Percentiles rank a stretch among this genome's conserved stretches.
Conservation (phyloP, 2,888 invertebrate species). For the Leptinotarsa juncta region DNA sequence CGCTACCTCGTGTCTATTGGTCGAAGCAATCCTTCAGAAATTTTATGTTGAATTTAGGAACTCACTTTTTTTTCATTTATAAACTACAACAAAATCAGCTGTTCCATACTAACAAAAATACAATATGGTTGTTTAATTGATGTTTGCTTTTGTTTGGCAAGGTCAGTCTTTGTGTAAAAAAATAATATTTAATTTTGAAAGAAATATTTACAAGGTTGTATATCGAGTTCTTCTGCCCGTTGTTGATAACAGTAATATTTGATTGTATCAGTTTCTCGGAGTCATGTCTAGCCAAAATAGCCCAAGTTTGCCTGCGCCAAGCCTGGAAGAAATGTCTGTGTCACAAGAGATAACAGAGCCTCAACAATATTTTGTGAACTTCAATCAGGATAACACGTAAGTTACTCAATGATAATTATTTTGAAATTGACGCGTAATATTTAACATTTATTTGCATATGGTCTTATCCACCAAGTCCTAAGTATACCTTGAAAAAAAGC, state of each 20-base stretch:
- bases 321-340: slow-evolving; percentile 69
- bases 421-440: slow-evolving; percentile 12
- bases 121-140: slow-evolving; percentile 53
- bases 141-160: slow-evolving; percentile 64
- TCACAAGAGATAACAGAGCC: slow-evolving; percentile 69
- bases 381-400: slow-evolving; percentile 99
- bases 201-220: slow-evolving; percentile 46
- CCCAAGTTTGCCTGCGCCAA: slow-evolving; percentile 70
- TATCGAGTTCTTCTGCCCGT: neutral
- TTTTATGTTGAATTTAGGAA: too few relatives aligned
- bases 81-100: slow-evolving; percentile 46
- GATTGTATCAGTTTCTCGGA: slow-evolving; percentile 64
- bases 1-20: too few relatives aligned
- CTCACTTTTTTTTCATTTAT: neutral
- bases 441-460: neutral
- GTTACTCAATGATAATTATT: slow-evolving; percentile 63
- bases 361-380: slow-evolving; percentile 93
- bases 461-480: neutral
- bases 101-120: slow-evolving; percentile 50
- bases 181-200: slow-evolving; percentile 53
- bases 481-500: neutral
- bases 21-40: too few relatives aligned
- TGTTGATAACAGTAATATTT: slow-evolving; percentile 49
- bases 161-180: slow-evolving; percentile 77
- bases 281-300: slow-evolving; percentile 78